Conservation (phyloP, 2,888 invertebrate genomes). For the Drosophila kuntzei region DNA sequence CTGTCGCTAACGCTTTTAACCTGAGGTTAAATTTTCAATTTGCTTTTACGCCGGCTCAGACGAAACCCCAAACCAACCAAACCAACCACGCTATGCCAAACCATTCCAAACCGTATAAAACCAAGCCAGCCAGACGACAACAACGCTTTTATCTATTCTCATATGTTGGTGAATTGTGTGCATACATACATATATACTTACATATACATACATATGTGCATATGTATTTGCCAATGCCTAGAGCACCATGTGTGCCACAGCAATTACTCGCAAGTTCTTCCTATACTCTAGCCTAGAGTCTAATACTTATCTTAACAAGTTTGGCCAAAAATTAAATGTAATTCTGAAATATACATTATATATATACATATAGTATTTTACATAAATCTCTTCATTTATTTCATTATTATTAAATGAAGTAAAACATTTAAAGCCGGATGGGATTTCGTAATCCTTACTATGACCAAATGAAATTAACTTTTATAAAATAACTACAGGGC, state of each 20-base stretch:
- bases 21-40: constrained; percentile 81
- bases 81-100: constrained; percentile 16
- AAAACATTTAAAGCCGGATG: too few relatives aligned
- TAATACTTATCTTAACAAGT: not conserved
- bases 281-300: constrained; percentile 41
- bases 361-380: too few relatives aligned
- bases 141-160: constrained; percentile 50
- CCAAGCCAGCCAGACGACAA: constrained; percentile 46
- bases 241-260: constrained; percentile 62
- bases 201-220: constrained; percentile 38
- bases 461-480: too few relatives aligned
- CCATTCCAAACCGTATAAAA: constrained; percentile 18
- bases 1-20: constrained; percentile 80
- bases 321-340: constrained; percentile 13
- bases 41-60: constrained; percentile 65
- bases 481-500: too few relatives aligned
- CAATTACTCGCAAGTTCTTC: constrained; percentile 66
- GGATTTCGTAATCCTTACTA: too few relatives aligned
- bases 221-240: constrained; percentile 49
- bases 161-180: constrained; percentile 19
- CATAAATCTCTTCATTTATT: too few relatives aligned
- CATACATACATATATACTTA: constrained; percentile 28
- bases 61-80: constrained; percentile 35
- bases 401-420: too few relatives aligned
- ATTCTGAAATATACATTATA: too few relatives aligned